Conservation (phyloP, 1,140 invertebrate species). For the Telenomus remus region DNA sequence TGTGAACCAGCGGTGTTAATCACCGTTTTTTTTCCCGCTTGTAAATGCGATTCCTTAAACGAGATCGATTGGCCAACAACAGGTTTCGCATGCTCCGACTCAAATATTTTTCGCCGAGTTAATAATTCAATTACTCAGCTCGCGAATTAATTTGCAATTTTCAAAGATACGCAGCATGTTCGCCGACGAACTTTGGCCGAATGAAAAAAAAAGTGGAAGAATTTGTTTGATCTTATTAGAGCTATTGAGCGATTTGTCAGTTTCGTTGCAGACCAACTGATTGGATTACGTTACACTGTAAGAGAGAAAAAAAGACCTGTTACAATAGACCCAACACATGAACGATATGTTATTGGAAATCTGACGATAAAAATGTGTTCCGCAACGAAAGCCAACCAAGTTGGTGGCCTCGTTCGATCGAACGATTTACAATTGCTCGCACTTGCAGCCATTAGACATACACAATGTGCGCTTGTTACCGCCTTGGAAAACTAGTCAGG, state of each 20-base stretch:
- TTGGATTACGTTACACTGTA: background rate
- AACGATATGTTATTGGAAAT: constrained; percentile 33
- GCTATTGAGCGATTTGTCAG: too few species aligned
- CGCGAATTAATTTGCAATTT: too few species aligned
- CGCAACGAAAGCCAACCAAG: constrained; percentile 39
- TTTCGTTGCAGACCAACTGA: too few species aligned
- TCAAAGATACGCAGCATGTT: too few species aligned
- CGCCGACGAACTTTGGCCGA: background rate
- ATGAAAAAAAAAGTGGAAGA: background rate
- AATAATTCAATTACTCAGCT: too few species aligned
- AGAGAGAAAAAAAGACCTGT: constrained; percentile 11
- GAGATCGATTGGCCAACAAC: constrained; percentile 26
- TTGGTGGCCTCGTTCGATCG: constrained; percentile 51
- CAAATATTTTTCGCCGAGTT: constrained; percentile 2
- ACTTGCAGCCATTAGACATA: constrained; percentile 46
- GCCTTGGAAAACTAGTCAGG: constrained; percentile 52
- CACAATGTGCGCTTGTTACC: constrained; percentile 41
- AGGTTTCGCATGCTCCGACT: constrained; percentile 1
- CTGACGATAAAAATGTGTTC: constrained; percentile 23
- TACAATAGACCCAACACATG: constrained; percentile 1
- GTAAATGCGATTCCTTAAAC: constrained; percentile 25
- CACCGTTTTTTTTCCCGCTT: constrained; percentile 18
- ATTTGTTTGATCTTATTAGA: too few species aligned
- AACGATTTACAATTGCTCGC: constrained; percentile 43
- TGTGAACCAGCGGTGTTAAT: constrained; percentile 28